Evolutionary conservation across 2,113 vertebrate genomes (phyloP), one percentile per base, ranked within the genome.

Genomic region (Fregata magnificens): DNA sequence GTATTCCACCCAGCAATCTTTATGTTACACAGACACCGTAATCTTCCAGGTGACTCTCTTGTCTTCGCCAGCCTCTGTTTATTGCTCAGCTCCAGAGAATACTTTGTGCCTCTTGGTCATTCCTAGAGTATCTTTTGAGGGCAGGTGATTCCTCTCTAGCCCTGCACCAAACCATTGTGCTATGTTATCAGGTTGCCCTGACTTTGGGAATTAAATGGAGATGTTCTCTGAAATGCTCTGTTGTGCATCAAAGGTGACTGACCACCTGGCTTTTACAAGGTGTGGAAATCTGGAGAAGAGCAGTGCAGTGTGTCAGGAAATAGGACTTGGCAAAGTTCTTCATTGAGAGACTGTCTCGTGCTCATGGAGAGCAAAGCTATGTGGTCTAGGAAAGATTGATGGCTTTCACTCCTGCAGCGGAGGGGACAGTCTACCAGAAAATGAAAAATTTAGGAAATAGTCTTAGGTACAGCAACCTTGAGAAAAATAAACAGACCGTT

Each of bases 401-500:
- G n/a, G 20, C 36, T 71, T 50, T 78, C 36, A 15, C 14, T 66
- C 14, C 45, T 86, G 42, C 40, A 66, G 40, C 25, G 52, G 34
- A 55, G n/a, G 28, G 25, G 38, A 58, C 9, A 42, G 14, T 28
- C 32, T 10, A 49, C 32, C 24, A 82, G 38, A 55, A 56, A 34
- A 59, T 11, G 15, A 55, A 88, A 58, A 58, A 16, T 6, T 31
- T 47, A 67, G 12, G 20, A 79, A n/a, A 10, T 7, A 44, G 8
- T 6, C 29, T 74, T 52, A 52, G 15, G 15, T 45, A 62, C 16
- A 84, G 21, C 21, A 62, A 34, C 7, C 34, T 16, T 19, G 16
- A 50, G 50, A 42, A 34, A n/a, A 47, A 55, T 24, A 65, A 44
- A 71, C 1, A 61, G 10, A 34, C 12, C 0, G 0, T 36, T 79